phyloP scores from a whole-genome alignment of 2,888 invertebrate genomes.

The Catonia carolina region DNA sequence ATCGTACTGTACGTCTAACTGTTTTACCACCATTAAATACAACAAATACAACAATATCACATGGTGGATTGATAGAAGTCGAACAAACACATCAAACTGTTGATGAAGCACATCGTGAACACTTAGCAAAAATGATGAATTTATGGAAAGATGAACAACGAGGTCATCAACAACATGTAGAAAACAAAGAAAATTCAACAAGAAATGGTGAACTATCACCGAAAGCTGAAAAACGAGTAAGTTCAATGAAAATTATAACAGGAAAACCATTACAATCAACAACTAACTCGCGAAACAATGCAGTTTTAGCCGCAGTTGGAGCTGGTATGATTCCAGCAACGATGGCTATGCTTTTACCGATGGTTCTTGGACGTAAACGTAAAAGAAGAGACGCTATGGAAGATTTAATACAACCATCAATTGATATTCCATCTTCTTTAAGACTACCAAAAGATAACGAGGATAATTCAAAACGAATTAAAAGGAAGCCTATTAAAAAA shows the following conservation, averaged over 20 bases:
- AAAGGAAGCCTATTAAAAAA: slow-evolving; percentile 5
- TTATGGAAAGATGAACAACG: slow-evolving; percentile 22
- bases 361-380: slow-evolving; percentile 58
- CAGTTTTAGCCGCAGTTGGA: slow-evolving; percentile 64
- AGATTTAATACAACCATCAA: background rate
- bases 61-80: slow-evolving; percentile 68
- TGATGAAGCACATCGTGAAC: slow-evolving; percentile 36
- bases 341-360: slow-evolving; percentile 72
- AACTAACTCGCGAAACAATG: slow-evolving; percentile 46
- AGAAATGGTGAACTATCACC: no score
- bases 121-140: slow-evolving; percentile 35
- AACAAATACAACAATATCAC: slow-evolving; percentile 51
- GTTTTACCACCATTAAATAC: slow-evolving; percentile 64
- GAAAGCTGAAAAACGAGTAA: background rate
- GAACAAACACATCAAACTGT: slow-evolving; percentile 42
- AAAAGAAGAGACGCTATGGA: slow-evolving; percentile 25
- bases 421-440: background rate
- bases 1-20: slow-evolving; percentile 56
- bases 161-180: slow-evolving; percentile 4
- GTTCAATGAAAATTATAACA: background rate
- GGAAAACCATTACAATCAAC: background rate
- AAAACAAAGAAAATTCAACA: slow-evolving; percentile 2
- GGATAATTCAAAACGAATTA: background rate
- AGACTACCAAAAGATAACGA: no score
- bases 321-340: slow-evolving; percentile 75